Conservation (phyloP, 2,888 invertebrate genomes). For the Philopedon plagiatum region DNA sequence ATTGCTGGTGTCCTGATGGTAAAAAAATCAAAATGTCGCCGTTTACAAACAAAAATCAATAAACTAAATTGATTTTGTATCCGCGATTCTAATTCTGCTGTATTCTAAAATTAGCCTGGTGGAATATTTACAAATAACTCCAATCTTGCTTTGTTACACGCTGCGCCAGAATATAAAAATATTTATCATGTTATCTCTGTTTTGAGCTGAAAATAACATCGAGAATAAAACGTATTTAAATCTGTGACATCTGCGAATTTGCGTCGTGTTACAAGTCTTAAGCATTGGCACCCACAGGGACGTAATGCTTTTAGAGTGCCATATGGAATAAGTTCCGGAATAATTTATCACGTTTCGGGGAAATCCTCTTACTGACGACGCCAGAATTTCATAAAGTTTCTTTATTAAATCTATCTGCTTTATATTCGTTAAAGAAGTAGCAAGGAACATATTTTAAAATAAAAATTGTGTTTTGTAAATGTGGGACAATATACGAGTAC, state of each 20-base stretch:
- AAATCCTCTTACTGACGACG: conserved; percentile 40
- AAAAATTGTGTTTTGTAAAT: conserved; percentile 5
- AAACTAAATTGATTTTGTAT: too few species aligned
- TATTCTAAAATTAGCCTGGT: too few species aligned
- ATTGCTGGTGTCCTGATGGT: too few species aligned
- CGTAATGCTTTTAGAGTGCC: conserved; percentile 49
- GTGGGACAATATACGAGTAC: background rate
- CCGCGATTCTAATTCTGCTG: too few species aligned
- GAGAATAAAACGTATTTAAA: conserved; percentile 37
- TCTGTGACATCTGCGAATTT: conserved; percentile 40
- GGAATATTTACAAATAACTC: too few species aligned
- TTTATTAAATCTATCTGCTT: conserved; percentile 38
- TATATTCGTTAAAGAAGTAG: conserved; percentile 23
- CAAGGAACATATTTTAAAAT: conserved; percentile 15
- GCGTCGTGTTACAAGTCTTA: conserved; percentile 35
- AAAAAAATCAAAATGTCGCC: too few species aligned
- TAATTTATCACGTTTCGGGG: conserved; percentile 44
- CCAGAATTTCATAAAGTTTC: conserved; percentile 42
- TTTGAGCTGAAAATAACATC: conserved; percentile 1
- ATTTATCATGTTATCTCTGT: background rate
- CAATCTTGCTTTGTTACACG: too few species aligned
- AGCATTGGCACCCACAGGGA: conserved; percentile 42
- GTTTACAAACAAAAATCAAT: too few species aligned
- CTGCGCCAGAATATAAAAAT: background rate
- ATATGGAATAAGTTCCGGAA: conserved; percentile 46